These are phyloP conservation scores for Phainopepla nitens DNA, from an alignment of 2,113 vertebrate species.

Conservation along the genomic window DNA sequence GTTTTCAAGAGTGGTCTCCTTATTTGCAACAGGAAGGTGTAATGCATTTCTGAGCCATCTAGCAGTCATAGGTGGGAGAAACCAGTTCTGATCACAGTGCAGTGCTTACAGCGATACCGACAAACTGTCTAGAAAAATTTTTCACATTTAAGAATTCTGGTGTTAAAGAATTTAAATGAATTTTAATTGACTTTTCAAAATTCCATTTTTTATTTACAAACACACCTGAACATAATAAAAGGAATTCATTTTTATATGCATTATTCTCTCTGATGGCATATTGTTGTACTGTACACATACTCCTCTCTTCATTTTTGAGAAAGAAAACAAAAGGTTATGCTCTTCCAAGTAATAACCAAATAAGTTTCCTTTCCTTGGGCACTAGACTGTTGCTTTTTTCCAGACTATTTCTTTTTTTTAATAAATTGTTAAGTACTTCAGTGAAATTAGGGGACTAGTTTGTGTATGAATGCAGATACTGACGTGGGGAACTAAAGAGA, in stretches of 20 bases:
- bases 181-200: conserved; percentile 65
- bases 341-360: neutral
- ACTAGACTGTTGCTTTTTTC: neutral
- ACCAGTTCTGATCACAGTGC: conserved; percentile 44
- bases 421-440: neutral
- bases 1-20: conserved; percentile 42
- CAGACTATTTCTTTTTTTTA: neutral
- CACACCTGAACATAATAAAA: conserved; percentile 38
- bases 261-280: conserved; percentile 59
- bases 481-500: neutral
- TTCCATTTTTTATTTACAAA: conserved; percentile 51
- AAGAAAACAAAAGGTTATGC: conserved; percentile 4
- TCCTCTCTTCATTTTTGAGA: neutral
- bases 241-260: conserved; percentile 50
- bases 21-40: conserved; percentile 30
- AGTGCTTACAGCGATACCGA: neutral
- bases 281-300: neutral
- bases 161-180: conserved; percentile 58
- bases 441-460: neutral
- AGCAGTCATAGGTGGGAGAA: conserved; percentile 36
- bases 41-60: conserved; percentile 38
- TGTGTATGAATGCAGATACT: neutral
- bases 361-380: neutral
- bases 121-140: conserved; percentile 44
- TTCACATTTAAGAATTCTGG: conserved; percentile 57